Evolutionary conservation across 2,113 vertebrate species (phyloP).

Genomic region (Phalacrocorax aristotelis): DNA sequence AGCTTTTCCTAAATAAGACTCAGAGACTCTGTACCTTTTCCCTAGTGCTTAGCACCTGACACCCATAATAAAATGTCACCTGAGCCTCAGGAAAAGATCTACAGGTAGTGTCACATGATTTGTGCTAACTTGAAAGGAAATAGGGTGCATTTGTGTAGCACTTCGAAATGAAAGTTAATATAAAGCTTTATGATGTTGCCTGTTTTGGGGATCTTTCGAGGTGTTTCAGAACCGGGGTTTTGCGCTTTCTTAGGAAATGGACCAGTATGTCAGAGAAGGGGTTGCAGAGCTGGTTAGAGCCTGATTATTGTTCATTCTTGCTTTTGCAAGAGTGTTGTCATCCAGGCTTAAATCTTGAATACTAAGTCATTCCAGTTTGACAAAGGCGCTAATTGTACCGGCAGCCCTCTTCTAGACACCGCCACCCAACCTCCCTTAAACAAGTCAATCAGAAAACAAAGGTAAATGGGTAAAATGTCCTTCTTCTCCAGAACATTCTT

Average conservation of each 20-base stretch:
- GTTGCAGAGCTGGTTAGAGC: not conserved
- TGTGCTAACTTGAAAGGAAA: not conserved
- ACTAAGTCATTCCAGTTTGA: not conserved
- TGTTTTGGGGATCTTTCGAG: not conserved
- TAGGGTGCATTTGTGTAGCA: not conserved
- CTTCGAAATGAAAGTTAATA: conserved; percentile 37
- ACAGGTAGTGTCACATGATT: not conserved
- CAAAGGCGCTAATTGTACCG: not conserved
- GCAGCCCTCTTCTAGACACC: not conserved
- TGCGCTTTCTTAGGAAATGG: not conserved
- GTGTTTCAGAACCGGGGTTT: not conserved
- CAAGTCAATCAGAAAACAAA: not conserved
- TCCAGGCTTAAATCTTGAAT: not conserved
- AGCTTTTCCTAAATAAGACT: not conserved
- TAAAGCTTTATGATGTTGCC: not conserved
- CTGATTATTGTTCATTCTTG: not conserved
- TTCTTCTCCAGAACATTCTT: not conserved
- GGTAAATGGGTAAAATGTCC: not conserved
- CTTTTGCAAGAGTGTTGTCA: not conserved
- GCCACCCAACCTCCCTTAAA: not conserved
- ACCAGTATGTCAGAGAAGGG: not conserved
- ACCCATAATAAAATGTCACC: not conserved
- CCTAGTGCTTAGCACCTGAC: not conserved
- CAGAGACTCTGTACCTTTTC: not conserved
- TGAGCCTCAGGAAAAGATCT: not conserved